Conservation (phyloP, 1,140 invertebrate species). For the Micrasema minimum region DNA sequence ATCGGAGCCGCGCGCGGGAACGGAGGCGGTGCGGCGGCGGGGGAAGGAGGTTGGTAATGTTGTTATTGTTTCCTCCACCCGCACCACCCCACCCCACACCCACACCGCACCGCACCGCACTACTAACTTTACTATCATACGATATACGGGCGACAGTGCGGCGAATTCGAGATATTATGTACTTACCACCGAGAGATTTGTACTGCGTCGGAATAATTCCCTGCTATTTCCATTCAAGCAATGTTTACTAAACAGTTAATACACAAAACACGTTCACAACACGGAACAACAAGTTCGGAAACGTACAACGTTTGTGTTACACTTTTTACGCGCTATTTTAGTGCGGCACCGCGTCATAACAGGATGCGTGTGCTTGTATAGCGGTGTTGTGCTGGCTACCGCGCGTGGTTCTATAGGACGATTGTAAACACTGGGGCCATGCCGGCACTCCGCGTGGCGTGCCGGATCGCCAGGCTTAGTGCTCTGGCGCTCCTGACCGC, state of each 20-base stretch:
- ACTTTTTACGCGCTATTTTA: constrained; percentile 32
- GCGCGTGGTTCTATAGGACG: constrained; percentile 27
- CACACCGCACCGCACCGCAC: too few relatives aligned
- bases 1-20: too few relatives aligned
- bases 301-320: constrained; percentile 10
- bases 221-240: constrained; percentile 13
- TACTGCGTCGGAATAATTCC: not conserved
- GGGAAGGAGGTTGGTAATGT: too few relatives aligned
- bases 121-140: too few relatives aligned
- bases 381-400: not conserved
- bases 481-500: not conserved
- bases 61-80: too few relatives aligned
- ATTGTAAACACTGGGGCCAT: constrained; percentile 33
- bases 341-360: constrained; percentile 29
- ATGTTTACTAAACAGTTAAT: constrained; percentile 15
- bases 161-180: too few relatives aligned
- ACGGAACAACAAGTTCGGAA: constrained; percentile 9
- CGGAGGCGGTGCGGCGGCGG: too few relatives aligned
- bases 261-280: constrained; percentile 14
- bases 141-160: too few relatives aligned
- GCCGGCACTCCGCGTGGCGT: constrained; percentile 1
- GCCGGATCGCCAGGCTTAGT: not conserved
- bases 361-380: constrained; percentile 20
- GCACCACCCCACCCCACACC: too few relatives aligned
- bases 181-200: constrained; percentile 15